A percentile compares a stretch with the other conserved stretches of the same genome.
Evolutionary conservation across 2,113 vertebrate species (phyloP).

Genomic region (Eulemur macaco): DNA sequence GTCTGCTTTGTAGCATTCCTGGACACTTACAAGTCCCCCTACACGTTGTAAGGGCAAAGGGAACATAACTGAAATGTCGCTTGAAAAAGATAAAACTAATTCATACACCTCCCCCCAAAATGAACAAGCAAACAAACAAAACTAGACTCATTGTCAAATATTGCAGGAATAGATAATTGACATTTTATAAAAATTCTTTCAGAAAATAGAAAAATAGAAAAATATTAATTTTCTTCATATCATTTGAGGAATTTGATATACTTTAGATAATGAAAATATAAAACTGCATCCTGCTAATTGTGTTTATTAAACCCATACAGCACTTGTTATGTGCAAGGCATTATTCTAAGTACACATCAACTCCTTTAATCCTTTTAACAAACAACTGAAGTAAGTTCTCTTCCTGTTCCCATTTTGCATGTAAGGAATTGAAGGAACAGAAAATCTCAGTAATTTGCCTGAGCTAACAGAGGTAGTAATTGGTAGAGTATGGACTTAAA

Average conservation of each 20-base stretch:
- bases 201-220: background rate
- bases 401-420: background rate
- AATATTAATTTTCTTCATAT: background rate
- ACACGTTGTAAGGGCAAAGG: background rate
- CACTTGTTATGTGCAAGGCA: background rate
- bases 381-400: background rate
- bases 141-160: background rate
- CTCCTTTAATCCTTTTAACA: background rate
- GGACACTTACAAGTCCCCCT: background rate
- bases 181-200: background rate
- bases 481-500: background rate
- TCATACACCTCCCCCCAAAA: background rate
- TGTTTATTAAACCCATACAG: background rate
- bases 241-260: background rate
- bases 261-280: background rate
- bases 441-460: background rate
- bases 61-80: background rate
- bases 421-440: background rate
- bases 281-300: background rate
- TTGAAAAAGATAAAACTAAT: background rate
- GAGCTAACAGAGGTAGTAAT: background rate
- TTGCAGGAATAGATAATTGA: background rate
- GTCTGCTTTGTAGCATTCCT: background rate
- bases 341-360: background rate
- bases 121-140: background rate